These are phyloP conservation scores for Nyctibius bracteatus DNA, from an alignment of 2,113 vertebrate genomes.

Conservation along the genomic window DNA sequence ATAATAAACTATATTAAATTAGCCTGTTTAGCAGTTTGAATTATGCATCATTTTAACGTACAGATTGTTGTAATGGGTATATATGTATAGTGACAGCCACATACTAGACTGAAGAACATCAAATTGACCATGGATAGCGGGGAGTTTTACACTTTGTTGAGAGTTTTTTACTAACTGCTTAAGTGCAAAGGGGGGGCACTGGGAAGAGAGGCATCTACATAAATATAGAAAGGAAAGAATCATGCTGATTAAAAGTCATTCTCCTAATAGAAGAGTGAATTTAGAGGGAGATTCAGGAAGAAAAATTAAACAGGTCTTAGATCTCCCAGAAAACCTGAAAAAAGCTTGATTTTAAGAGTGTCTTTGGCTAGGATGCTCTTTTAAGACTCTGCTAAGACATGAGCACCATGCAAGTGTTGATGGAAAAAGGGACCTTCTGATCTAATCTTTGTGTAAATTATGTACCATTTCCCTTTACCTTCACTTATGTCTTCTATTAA, in stretches of 20 bases:
- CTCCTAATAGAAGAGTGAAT: not conserved
- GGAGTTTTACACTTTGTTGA: not conserved
- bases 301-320: not conserved
- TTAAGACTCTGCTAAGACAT: not conserved
- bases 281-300: not conserved
- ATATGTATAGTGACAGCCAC: not conserved
- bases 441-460: not conserved
- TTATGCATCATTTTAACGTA: not conserved
- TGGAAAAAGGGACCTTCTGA: not conserved
- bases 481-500: not conserved
- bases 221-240: not conserved
- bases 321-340: not conserved
- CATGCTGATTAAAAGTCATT: not conserved
- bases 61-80: not conserved
- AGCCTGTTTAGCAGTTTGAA: not conserved
- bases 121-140: not conserved
- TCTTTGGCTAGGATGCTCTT: not conserved
- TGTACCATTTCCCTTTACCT: not conserved
- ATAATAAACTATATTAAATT: not conserved
- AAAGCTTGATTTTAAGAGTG: accelerated
- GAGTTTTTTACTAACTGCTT: not conserved
- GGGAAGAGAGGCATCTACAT: not conserved
- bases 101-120: not conserved
- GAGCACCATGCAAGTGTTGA: not conserved
- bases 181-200: not conserved